Evolutionary conservation across 2,797 vertebrate species (phyloP), one percentile per base, ranked within the genome.

Genomic region (Spondyliosoma cantharus): DNA sequence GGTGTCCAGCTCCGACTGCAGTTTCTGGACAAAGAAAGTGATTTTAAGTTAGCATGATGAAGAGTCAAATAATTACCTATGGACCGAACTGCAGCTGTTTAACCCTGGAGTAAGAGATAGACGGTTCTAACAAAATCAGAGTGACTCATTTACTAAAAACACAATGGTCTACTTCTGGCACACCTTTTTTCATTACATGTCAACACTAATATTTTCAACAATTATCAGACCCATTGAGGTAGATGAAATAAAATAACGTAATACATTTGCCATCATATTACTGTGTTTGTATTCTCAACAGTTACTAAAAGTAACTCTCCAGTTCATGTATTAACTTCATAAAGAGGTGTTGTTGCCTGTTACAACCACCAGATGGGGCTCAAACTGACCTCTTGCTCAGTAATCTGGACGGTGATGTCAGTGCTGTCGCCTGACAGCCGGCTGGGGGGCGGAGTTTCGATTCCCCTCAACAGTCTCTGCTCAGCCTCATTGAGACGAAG

Each of bases 311-410:
- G 14, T 27, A 22, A 64, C 19, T 11, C 20, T 57, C 2, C 52
- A 48, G 14, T 48, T 5, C 7, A 67, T 22, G 22, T 15, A 17
- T 43, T 4, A 25, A 53, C 22, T 22, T 3, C 3, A 19, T 17
- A 4, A 50, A 2, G 3, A n/a, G 3, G 0, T 62, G 71, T 61
- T 5, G 24, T 74, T 57, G 27, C 27, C 4, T 0, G 2, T 19
- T 22, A 12, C 48, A 22, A 50, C 88, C 93, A 92, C 78, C 72
- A 90, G 93, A 62, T 68, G 90, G 86, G 0, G 86, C 76, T 87
- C 61, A 49, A 6, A 83, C 95, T 90, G 71, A 99, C 98, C 97
- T 99, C 96, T 62, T 99, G 97, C 90, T 97, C 97, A 0, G 94
- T 92, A 0, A 98, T 95, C 81, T 95, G 96, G 71, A 96, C 20